Evolutionary conservation across 2,797 vertebrate species (phyloP), one percentile per base, ranked within the genome.

Genomic region (Cuculus canorus): DNA sequence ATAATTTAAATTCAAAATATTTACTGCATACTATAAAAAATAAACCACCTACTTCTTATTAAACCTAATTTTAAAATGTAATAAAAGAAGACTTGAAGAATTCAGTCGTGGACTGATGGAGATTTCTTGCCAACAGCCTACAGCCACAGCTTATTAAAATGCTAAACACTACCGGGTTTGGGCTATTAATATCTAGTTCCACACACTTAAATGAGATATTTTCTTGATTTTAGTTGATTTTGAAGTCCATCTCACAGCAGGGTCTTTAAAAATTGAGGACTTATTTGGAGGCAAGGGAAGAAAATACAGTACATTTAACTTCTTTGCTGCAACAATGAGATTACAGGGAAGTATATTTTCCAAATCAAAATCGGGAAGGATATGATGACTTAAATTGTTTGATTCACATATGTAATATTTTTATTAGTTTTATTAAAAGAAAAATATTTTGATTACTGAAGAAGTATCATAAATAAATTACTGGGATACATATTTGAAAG

Each of bases 1-100:
- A 85, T 66, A 85, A 77, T 56, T 82, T 77, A 91, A 89, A 94
- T 85, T 85, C 77, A 93, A 96, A 82, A 82, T 90, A 95, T 87
- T 73, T 79, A 93, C 84, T 9, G 9, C 21, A 16, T 71, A 52
- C 41, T 57, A 23, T 71, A 30, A 83, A 50, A 75, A 4, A 4
- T 30, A 84, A 86, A 64, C 39, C 33, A 64, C 16, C 30, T 41
- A 63, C 13, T 10, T 72, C n/a, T 85, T 63, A 82, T 27, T 82
- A 85, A 88, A 77, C 39, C 22, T 80, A 71, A 88, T 83, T 77
- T 30, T 66, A 86, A 92, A 70, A 56, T 7, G 63, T 59, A 50
- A 76, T 79, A 54, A 80, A 82, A 80, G 45, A 69, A 61, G 30
- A 54, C 27, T 71, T 91, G 68, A 82, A 82, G 48, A 91, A 85